Percentiles rank a stretch among this genome's conserved stretches.
Conservation (phyloP, 2,113 vertebrate species). For the Poeciliopsis occidentalis region DNA sequence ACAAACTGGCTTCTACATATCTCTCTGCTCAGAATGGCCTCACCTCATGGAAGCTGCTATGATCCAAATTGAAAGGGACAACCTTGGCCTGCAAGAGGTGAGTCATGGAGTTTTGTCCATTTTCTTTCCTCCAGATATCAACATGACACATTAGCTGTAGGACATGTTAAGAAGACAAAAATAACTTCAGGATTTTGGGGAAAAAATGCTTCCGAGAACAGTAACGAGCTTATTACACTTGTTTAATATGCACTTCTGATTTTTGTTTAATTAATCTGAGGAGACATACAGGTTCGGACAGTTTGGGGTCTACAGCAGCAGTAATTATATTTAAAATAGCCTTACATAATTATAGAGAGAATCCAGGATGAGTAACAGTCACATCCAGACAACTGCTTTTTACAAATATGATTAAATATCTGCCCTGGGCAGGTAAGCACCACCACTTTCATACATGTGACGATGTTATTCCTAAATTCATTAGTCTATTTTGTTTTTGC, state of each 20-base stretch:
- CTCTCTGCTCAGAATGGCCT: slow-evolving; percentile 48
- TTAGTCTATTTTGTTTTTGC: slow-evolving; percentile 56
- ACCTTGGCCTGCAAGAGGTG: slow-evolving; percentile 41
- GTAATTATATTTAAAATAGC: slow-evolving; percentile 35
- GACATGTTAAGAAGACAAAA: slow-evolving; percentile 45
- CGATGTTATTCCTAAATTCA: slow-evolving; percentile 64
- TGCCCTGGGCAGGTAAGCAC: slow-evolving; percentile 25
- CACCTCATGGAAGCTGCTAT: slow-evolving; percentile 38
- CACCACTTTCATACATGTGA: slow-evolving; percentile 38
- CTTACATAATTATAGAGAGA: slow-evolving; percentile 30
- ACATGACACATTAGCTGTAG: slow-evolving; percentile 43
- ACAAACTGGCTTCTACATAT: slow-evolving; percentile 60
- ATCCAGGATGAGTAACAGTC: slow-evolving; percentile 40
- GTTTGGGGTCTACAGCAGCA: slow-evolving; percentile 22
- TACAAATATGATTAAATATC: slow-evolving; percentile 45
- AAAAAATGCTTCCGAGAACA: slow-evolving; percentile 21
- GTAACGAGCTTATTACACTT: slow-evolving; percentile 16
- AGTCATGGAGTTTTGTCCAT: slow-evolving; percentile 58
- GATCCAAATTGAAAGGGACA: slow-evolving; percentile 67
- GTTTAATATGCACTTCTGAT: slow-evolving; percentile 24
- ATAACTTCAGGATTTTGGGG: slow-evolving; percentile 24
- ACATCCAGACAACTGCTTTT: slow-evolving; percentile 26
- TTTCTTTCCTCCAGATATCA: slow-evolving; percentile 50
- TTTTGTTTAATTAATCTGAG: slow-evolving; percentile 17
- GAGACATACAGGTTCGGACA: slow-evolving; percentile 29